These are phyloP conservation scores for Lepidonotus clava DNA, from an alignment of 2,888 invertebrate species.

Conservation along the genomic window DNA sequence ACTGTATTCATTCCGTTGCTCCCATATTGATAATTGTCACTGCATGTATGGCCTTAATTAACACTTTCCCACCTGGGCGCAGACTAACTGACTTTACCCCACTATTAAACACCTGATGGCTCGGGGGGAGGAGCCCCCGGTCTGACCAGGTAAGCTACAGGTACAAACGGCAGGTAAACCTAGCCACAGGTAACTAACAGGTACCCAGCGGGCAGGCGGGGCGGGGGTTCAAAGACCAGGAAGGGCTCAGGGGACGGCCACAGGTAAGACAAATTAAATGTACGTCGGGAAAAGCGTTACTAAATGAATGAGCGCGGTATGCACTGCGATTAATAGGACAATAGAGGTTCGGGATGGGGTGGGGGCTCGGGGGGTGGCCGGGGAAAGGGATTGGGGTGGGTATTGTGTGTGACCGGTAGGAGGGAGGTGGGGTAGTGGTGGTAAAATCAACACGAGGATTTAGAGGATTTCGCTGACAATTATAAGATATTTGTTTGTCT, in stretches of 20 bases:
- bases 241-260: conserved; percentile 12
- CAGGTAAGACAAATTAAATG: conserved; percentile 25
- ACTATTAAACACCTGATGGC: too few relatives aligned
- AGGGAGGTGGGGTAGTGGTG: background rate
- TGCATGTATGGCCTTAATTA: too few relatives aligned
- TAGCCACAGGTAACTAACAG: too few relatives aligned
- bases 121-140: too few relatives aligned
- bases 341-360: background rate
- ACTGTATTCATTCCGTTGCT: too few relatives aligned
- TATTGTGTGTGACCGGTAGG: background rate
- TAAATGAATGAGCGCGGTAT: background rate
- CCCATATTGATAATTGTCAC: too few relatives aligned
- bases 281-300: conserved; percentile 37
- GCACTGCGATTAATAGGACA: conserved; percentile 7
- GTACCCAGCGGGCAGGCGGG: too few relatives aligned
- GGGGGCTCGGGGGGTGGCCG: background rate
- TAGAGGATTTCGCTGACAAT: too few relatives aligned
- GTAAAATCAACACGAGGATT: background rate
- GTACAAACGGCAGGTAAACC: too few relatives aligned
- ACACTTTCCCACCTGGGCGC: too few relatives aligned
- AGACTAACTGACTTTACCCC: too few relatives aligned
- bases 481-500: conserved; percentile 1
- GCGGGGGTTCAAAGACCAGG: background rate
- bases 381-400: background rate
- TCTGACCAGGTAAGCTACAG: too few relatives aligned